Base-by-base conservation (phyloP, 1,140 invertebrate species). In the Capitella teleta region DNA sequence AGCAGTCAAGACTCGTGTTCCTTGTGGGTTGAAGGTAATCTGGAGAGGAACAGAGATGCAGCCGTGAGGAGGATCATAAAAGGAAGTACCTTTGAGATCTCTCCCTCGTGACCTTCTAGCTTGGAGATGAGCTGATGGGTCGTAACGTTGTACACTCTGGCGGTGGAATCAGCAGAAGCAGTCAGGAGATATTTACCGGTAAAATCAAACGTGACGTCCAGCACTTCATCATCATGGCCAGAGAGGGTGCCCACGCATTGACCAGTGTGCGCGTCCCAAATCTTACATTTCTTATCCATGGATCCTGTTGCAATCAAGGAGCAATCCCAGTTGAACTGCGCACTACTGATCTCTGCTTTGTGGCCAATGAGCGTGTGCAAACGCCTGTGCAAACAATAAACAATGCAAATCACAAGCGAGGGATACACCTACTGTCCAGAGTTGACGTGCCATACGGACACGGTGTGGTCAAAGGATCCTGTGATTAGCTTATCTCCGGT, bases 21-120 rank as follows among this genome's bases (percentile, higher is more conserved):
- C 83, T 36, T 79, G 80, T 6, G 84, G 84, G 68, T 83, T 85
- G 69, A 86, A 87, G 64, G 80, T 83, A 5, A 86, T 80, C 83
- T 80, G 59, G 2, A 46, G 37, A 2, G 16, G 36, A 5, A 37
- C 8, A 37, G 21, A 37, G 21, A 37, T 3, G 6, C 36, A 37
- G 36, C n/a, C n/a, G n/a, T n/a, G n/a, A n/a, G n/a, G n/a, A n/a
- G n/a, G n/a, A n/a, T n/a, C n/a, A n/a, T n/a, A n/a, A n/a, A n/a
- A n/a, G n/a, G n/a, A n/a, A 19, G 36, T 58, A 74, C 82, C 77
- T 86, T 86, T 3, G 83, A 85, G 8, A 86, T 81, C 72, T 86
- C 84, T 40, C 82, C 81, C 37, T 75, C 73, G 53, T 87, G 85
- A 0, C 83, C 84, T 45, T 76, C 74, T 71, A 85, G 78, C 34